Evolutionary conservation across 1,140 invertebrate species (phyloP).

Genomic region (Mylabris phalerata): DNA sequence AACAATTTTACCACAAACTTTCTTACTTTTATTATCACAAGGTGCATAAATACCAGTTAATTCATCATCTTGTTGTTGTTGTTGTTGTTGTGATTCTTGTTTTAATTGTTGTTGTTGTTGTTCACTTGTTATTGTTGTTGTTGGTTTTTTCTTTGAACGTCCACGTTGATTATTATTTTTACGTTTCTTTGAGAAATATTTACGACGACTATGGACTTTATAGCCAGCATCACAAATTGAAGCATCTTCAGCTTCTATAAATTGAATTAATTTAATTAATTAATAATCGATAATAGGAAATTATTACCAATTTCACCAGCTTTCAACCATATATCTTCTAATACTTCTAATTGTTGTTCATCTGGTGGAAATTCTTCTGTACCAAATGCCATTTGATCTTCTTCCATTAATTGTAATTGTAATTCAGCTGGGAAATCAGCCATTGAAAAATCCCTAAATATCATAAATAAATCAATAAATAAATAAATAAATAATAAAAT

Average conservation of each 20-base stretch:
- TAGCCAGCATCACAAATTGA: slow-evolving; percentile 49
- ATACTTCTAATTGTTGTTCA: slow-evolving; percentile 65
- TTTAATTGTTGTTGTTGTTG: neutral
- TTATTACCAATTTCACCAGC: slow-evolving; percentile 59
- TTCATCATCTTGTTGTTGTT: slow-evolving; percentile 12
- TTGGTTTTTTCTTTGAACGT: neutral
- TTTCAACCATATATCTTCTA: slow-evolving; percentile 77
- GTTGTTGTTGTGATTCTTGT: neutral
- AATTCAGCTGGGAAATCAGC: slow-evolving; percentile 37
- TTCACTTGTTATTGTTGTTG: neutral
- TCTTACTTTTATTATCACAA: slow-evolving; percentile 30
- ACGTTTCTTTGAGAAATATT: slow-evolving; percentile 18
- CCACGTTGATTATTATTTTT: slow-evolving; percentile 3
- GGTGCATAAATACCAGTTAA: slow-evolving; percentile 25
- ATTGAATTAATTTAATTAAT: neutral
- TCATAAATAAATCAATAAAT: neutral
- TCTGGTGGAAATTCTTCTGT: slow-evolving; percentile 52
- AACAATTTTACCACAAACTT: slow-evolving; percentile 37
- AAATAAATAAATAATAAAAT: neutral
- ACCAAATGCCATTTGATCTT: slow-evolving; percentile 44
- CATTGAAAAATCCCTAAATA: slow-evolving; percentile 27
- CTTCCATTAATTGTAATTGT: slow-evolving; percentile 45
- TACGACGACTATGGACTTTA: slow-evolving; percentile 40
- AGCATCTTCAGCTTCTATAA: slow-evolving; percentile 45
- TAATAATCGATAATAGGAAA: slow-evolving; percentile 41